Base-by-base conservation (phyloP, 2,888 invertebrate genomes). In the Caenorhabditis virilis region DNA sequence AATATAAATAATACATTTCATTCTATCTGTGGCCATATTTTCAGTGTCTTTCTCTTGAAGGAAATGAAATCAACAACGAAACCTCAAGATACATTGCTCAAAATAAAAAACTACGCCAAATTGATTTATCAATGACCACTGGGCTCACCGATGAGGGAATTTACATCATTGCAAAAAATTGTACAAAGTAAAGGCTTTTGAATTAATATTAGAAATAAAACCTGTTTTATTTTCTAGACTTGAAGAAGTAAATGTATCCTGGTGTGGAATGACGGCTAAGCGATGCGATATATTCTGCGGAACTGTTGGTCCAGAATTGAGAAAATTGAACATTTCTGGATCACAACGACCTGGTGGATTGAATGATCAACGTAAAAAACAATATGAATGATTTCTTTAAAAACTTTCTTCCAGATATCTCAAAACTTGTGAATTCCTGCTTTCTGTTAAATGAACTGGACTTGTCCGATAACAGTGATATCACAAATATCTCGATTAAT, bases 301-400 rank as follows among this genome's bases (percentile, higher is more conserved):
- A 4, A 25, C 47, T 20, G 22, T 64, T n/a, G 38, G 51, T 0
- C 7, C 25, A 9, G 43, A 25, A 6, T 13, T 59, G 9, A 25
- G 20, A 25, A 65, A 55, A 39, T n/a, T 65, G 23, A 65, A 59
- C 16, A n/a, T 65, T 4, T n/a, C 55, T 1, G 64, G 64, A 27
- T 25, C 64, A 2, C 5, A 23, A 23, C 45, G 51, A 2, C 7
- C 33, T 2, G 7, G n/a, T 33, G 64, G 55, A 16, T 23, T 65
- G 13, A 35, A 18, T n/a, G 50, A 59, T 45, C 38, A 52, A 20
- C 48, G 63, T 63, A 13, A 48, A 55, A 15, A 41, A 11, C 7
- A 20, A 22, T 3, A 13, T 11, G 7, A 16, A 9, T 7, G 7
- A 20, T 16, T 18, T 9, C 1, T 11, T 38, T 22, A 30, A 15